These are phyloP conservation scores for Botrylloides violaceus DNA, from an alignment of 23 tunicate species.

Conservation along the genomic window DNA sequence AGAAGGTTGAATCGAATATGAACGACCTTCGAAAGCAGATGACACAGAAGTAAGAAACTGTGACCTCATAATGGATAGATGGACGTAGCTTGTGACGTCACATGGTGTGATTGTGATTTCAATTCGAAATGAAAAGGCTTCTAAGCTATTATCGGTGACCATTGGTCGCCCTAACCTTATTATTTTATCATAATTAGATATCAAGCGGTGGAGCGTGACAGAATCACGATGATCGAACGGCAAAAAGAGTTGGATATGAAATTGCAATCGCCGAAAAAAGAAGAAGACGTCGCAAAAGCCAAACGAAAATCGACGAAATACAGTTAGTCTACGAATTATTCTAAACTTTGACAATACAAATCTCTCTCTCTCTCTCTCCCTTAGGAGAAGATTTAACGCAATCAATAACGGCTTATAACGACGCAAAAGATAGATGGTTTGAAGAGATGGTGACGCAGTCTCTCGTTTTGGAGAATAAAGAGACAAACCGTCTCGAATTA, in stretches of 20 bases:
- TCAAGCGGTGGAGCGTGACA: slow-evolving; percentile 72
- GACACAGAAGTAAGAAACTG: slow-evolving; percentile 51
- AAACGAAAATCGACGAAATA: slow-evolving; percentile 65
- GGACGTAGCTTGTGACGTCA: no score
- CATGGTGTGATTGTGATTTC: no score
- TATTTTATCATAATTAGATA: no score
- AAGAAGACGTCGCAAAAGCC: slow-evolving; percentile 72
- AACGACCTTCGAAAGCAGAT: slow-evolving; percentile 67
- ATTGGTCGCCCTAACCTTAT: no score
- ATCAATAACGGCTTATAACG: slow-evolving; percentile 55
- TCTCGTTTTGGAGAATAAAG: slow-evolving; percentile 53
- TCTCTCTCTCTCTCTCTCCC: no score
- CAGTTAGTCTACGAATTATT: slow-evolving; percentile 20
- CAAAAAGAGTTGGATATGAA: slow-evolving; percentile 54
- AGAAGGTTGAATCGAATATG: slow-evolving; percentile 48
- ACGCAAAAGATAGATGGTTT: slow-evolving; percentile 65
- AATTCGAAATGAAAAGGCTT: no score
- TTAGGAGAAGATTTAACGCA: slow-evolving; percentile 69
- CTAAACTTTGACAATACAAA: neutral
- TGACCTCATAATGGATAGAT: no score
- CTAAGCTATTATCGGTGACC: no score
- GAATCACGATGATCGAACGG: slow-evolving; percentile 49
- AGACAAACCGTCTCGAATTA: slow-evolving; percentile 37
- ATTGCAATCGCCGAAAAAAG: slow-evolving; percentile 66
- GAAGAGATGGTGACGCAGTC: slow-evolving; percentile 89